phyloP scores from a whole-genome alignment of 2,113 vertebrate species.

The Nannobrachium achirus region DNA sequence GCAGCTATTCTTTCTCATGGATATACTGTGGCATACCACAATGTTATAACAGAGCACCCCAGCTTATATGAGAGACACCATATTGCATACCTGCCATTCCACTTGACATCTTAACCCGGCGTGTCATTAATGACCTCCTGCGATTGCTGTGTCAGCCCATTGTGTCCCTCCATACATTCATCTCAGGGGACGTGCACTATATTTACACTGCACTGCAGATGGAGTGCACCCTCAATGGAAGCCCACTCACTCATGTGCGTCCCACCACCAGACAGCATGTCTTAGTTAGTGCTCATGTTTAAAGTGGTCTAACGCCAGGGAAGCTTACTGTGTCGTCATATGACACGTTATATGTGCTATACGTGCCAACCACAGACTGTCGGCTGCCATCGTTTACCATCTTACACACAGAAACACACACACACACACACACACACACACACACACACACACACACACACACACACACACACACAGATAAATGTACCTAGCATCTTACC shows the following conservation, averaged over 20 bases:
- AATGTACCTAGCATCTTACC: no score
- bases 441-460: conserved; percentile 52
- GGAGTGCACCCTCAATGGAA: conserved; percentile 22
- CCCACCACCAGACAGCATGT: conserved; percentile 32
- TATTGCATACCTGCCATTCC: neutral
- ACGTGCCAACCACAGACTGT: neutral
- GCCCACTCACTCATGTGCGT: conserved; percentile 20
- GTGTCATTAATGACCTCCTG: conserved; percentile 42
- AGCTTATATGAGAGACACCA: neutral
- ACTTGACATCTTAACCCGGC: conserved; percentile 13
- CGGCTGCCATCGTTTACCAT: no score
- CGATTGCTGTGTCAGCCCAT: conserved; percentile 34
- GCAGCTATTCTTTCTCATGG: neutral
- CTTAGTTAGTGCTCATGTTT: conserved; percentile 34
- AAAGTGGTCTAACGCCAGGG: conserved; percentile 23
- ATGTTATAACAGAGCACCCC: neutral
- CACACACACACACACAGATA: neutral
- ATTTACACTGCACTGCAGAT: conserved; percentile 53
- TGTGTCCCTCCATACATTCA: conserved; percentile 43
- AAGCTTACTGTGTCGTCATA: neutral
- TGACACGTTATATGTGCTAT: neutral
- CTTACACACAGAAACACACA: neutral
- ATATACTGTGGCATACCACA: neutral
- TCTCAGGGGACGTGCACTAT: conserved; percentile 48
- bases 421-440: conserved; percentile 45